phyloP scores from a whole-genome alignment of 2,797 vertebrate species.

The Chaetodon trifasciatus region DNA sequence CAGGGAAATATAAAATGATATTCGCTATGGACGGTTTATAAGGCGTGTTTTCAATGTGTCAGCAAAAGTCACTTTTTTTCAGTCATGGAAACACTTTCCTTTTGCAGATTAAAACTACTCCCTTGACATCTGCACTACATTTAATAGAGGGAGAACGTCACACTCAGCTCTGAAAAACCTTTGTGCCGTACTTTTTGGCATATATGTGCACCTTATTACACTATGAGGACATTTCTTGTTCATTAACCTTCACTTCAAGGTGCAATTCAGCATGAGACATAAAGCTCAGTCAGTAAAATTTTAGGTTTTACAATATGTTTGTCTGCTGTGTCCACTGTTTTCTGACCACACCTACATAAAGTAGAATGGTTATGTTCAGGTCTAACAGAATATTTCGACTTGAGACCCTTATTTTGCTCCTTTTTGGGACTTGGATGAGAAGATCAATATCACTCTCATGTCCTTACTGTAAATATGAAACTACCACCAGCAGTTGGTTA shows the following conservation, averaged over 20 bases:
- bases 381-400: not conserved
- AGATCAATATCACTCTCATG: not conserved
- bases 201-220: not conserved
- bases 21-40: not conserved
- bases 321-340: not conserved
- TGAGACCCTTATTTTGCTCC: too few species aligned
- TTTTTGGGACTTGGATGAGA: not conserved
- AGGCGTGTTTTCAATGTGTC: not conserved
- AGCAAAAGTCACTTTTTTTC: not conserved
- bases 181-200: not conserved
- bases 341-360: not conserved
- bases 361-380: not conserved
- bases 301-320: not conserved
- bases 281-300: not conserved
- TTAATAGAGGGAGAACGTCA: not conserved
- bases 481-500: not conserved
- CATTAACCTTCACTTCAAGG: not conserved
- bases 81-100: slow-evolving; percentile 2
- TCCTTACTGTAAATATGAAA: not conserved
- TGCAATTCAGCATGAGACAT: not conserved
- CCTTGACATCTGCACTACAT: not conserved
- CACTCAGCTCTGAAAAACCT: not conserved
- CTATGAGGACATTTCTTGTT: not conserved
- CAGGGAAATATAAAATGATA: not conserved
- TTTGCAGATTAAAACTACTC: not conserved